Evolutionary conservation across 1,140 invertebrate genomes (phyloP), one percentile per base, ranked within the genome.

Genomic region (Cotesia glomerata): DNA sequence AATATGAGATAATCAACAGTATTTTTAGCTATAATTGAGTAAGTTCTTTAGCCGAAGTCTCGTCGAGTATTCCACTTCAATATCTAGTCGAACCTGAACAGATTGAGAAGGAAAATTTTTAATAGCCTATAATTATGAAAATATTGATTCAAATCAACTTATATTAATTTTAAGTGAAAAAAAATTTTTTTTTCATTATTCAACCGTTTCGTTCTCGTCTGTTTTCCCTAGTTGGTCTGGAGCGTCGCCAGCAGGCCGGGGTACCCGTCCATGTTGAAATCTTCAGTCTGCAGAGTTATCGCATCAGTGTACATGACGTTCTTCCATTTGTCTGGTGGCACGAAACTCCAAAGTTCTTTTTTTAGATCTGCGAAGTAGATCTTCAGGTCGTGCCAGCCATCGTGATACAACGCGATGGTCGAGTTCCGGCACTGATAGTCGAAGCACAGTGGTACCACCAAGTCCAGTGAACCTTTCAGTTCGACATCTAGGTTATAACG

Each of bases 251-350:
- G 81, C 52, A 98, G 88, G 88, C 99, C 97, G 7, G 96, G 95
- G 88, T 94, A 98, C 0, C 97, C 97, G 88, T 99, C 97, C 91
- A 98, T 93, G 82, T 98, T 97, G 76, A 95, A 97, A 86, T 99
- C 97, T 1, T 96, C 97, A 76, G 92, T 92, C 59, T 95, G 88
- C 54, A 97, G 88, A 2, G 94, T 95, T 16, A 97, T 94, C 0
- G 92, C 91, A 73, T 95, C 90, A 0, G 89, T 87, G 77, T 95
- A 88, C 76, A 76, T 52, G 62, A 78, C 73, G 66, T 81, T 85
- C 63, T 87, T 82, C 34, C 81, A 85, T 64, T 87, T 58, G 54
- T 58, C 81, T 36, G 89, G 89, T 2, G 85, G 82, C 1, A 90
- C 85, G 86, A 94, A 95, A 13, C 90, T 86, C 93, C 94, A 95